Evolutionary conservation across 2,797 vertebrate genomes (phyloP).

Genomic region (Rhynchotus rufescens): DNA sequence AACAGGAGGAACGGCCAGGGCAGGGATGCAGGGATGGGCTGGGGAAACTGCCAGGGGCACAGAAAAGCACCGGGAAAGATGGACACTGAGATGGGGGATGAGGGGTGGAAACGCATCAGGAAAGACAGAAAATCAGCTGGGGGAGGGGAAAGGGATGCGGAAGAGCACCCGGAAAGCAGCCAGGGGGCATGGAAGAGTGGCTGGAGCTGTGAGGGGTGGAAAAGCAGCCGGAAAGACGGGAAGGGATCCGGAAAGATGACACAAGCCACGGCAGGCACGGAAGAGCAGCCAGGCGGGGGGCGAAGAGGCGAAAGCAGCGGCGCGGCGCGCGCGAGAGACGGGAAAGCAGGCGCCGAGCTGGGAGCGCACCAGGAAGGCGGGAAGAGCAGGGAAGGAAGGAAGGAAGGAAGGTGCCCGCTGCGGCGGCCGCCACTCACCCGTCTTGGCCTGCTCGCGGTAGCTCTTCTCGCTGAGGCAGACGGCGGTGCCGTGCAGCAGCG

Average conservation of each 20-base stretch:
- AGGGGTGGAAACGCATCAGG: neutral
- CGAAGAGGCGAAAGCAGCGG: neutral
- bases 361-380: neutral
- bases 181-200: neutral
- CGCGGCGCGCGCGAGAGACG: neutral
- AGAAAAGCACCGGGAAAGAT: neutral
- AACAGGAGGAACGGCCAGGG: constrained; percentile 15
- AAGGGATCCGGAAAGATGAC: neutral
- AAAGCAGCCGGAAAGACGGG: neutral
- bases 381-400: neutral
- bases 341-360: neutral
- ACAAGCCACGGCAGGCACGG: neutral
- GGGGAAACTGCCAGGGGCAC: neutral
- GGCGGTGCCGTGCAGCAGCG: constrained; percentile 94
- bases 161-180: neutral
- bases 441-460: constrained; percentile 89
- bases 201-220: neutral
- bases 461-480: constrained; percentile 96
- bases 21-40: neutral
- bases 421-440: constrained; percentile 74
- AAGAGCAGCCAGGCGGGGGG: constrained; percentile 14
- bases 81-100: neutral
- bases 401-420: neutral
- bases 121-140: neutral
- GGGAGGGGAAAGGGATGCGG: neutral